Evolutionary conservation across 2,888 invertebrate species (phyloP), one percentile per base, ranked within the genome.

Genomic region (Zaprionus lineosus): DNA sequence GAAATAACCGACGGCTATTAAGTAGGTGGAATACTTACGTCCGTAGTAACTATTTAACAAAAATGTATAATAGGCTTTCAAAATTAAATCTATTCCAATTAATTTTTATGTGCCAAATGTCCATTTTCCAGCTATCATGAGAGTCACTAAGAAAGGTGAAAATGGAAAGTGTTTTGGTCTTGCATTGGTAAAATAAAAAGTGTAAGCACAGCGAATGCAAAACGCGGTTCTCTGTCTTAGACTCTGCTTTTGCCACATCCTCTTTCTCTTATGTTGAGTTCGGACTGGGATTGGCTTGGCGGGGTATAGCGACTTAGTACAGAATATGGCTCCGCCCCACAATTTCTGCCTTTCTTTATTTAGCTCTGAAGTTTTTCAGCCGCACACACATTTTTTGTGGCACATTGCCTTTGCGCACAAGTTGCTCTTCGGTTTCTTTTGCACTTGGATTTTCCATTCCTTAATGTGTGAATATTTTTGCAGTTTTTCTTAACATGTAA

Each of bases 241-340:
- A 8, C n/a, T 4, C 6, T 24, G 24, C 8, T 24, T 4, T 24
- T 21, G 21, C 24, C 39, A 7, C 16, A 21, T 19, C 16, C 40
- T 9, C 24, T 39, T 11, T 29, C 29, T 24, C 14, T 21, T 26
- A 8, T 9, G 24, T 5, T 7, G 3, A 37, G 43, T 51, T 44
- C 62, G 58, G 63, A 50, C 60, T 63, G 56, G 82, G 76, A 76
- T 76, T 76, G 76, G 76, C 74, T 61, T 81, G 58, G 50, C 52
- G 33, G 33, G 53, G 44, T 40, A 47, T 58, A 48, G 21, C 44
- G 33, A 34, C 57, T 24, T 43, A 47, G 34, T 36, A 24, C 28
- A 44, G 31, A 33, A 59, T 36, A 58, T 72, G 65, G 81, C 75
- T 76, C 75, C 76, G 76, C 76, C 76, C 82, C 62, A 58, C 70